Conservation (phyloP, 1,140 invertebrate species). For the Drosophila persimilis region DNA sequence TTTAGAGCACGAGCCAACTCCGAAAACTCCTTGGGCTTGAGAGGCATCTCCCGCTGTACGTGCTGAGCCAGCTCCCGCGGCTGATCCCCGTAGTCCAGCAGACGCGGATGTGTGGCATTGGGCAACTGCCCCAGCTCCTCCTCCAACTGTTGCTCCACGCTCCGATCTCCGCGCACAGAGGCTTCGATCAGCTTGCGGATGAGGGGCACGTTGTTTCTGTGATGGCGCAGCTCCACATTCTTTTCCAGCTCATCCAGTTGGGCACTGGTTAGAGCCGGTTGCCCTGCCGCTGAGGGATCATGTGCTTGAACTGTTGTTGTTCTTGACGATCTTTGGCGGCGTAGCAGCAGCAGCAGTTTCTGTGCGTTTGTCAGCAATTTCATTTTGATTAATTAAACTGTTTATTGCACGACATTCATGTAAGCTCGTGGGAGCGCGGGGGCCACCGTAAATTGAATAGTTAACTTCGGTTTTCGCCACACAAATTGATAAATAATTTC, state of each 20-base stretch:
- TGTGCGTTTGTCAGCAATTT: constrained; percentile 55
- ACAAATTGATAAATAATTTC: constrained; percentile 26
- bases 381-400: constrained; percentile 59
- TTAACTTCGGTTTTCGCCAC: constrained; percentile 20
- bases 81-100: constrained; percentile 85
- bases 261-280: constrained; percentile 55
- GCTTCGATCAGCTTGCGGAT: constrained; percentile 54
- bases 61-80: constrained; percentile 86
- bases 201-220: constrained; percentile 64
- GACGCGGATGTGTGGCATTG: constrained; percentile 89
- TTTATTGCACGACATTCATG: constrained; percentile 15
- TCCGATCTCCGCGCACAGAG: constrained; percentile 10
- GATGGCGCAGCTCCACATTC: constrained; percentile 59
- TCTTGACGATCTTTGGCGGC: constrained; percentile 51
- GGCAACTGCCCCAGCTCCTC: constrained; percentile 88
- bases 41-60: constrained; percentile 45
- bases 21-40: constrained; percentile 85
- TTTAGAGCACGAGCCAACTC: constrained; percentile 86
- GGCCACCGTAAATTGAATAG: neutral
- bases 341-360: constrained; percentile 38
- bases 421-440: constrained; percentile 1
- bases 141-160: constrained; percentile 76
- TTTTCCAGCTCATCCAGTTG: constrained; percentile 62
- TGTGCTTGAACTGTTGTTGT: constrained; percentile 18
- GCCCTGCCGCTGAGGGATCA: constrained; percentile 18